Evolutionary conservation across 1,140 invertebrate genomes (phyloP), one percentile per base, ranked within the genome.

Genomic region (Laodelphax striatellus): DNA sequence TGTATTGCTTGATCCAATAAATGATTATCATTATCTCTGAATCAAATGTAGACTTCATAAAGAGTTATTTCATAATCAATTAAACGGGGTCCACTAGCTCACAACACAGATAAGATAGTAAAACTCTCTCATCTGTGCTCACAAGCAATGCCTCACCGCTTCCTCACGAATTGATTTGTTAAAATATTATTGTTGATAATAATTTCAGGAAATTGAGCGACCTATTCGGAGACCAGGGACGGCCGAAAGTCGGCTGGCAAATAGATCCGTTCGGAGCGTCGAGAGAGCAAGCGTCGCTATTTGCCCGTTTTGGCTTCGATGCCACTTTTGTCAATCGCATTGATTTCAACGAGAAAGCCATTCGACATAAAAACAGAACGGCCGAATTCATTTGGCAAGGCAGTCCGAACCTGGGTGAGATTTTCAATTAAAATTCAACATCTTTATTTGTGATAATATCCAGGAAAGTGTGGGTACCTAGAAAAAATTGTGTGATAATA

Each of bases 371-470:
- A 31, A 77, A 78, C 34, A 82, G 83, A 70, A 82, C 78, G 44
- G 77, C 90, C 74, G 90, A 92, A 71, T 81, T 89, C 69, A 75
- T 91, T 60, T 92, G 90, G 89, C 76, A 81, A 69, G 80, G 72
- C 64, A 79, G 87, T 78, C 52, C 52, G 2, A 54, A 54, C n/a
- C 24, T 54, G n/a, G 52, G 52, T 54, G 19, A 54, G 5, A 19
- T 38, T 38, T 38, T 38, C 5, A 38, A 38, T 38, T 38, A 11
- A 38, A 5, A 76, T 81, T n/a, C n/a, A n/a, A 52, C 77, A 4
- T 28, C 6, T 28, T 28, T 28, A 28, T 28, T 28, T 4, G 2
- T 28, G 24, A 28, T 28, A 6, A 28, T 28, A 28, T 28, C 2
- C 24, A 28, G 6, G 2, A 6, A 28, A 4, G 24, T 4, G 6